Evolutionary conservation across 2,113 vertebrate genomes (phyloP).

Genomic region (Nymphicus hollandicus): DNA sequence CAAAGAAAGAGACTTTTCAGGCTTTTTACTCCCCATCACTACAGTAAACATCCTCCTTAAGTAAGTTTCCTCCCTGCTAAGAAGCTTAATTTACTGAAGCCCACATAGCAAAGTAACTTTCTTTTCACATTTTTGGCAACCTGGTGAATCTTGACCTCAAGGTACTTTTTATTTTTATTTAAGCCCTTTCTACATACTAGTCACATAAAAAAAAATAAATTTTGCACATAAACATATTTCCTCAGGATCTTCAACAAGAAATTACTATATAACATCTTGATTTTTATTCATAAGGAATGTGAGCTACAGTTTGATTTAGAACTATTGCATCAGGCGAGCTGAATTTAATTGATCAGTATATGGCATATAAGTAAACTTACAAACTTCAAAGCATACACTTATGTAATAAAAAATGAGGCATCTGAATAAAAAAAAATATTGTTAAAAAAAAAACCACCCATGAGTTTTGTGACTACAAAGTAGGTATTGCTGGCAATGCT

Average conservation of each 20-base stretch:
- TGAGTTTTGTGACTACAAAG: background rate
- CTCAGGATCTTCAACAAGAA: background rate
- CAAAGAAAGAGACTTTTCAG: background rate
- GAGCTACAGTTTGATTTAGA: background rate
- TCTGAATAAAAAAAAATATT: background rate
- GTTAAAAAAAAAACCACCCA: background rate
- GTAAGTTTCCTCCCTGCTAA: background rate
- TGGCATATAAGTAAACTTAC: background rate
- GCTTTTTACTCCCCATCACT: background rate
- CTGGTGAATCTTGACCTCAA: background rate
- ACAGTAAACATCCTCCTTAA: background rate
- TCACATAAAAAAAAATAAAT: background rate
- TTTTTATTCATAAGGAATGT: background rate
- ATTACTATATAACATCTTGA: background rate
- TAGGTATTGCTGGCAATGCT: background rate
- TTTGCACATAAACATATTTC: background rate
- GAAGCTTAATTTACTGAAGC: background rate
- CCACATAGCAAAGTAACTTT: background rate
- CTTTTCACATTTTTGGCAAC: background rate
- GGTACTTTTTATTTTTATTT: background rate
- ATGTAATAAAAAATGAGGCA: background rate
- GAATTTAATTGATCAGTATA: background rate
- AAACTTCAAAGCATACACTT: background rate
- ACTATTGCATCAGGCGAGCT: background rate
- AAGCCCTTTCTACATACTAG: constrained; percentile 8